A percentile compares a stretch with the other conserved stretches of the same genome.
These are phyloP conservation scores for Promerops cafer DNA, from an alignment of 2,113 vertebrate species.

Conservation along the genomic window DNA sequence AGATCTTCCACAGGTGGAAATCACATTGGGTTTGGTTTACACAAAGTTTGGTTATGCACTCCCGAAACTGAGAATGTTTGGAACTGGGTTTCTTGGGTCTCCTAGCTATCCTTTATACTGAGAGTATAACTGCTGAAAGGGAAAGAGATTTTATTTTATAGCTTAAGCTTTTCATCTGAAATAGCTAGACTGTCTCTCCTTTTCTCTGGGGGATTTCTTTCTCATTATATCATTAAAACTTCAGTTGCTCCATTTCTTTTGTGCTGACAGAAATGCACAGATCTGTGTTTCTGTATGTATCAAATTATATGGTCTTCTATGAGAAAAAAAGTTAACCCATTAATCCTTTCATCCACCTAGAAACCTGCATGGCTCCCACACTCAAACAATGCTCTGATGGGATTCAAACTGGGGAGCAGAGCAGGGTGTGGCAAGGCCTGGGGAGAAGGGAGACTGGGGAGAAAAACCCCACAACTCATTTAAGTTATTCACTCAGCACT, in stretches of 20 bases:
- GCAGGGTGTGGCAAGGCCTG: background rate
- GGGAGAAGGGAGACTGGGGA: background rate
- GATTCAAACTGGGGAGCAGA: background rate
- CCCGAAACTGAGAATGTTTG: background rate
- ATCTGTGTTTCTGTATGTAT: background rate
- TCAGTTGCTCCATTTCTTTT: conserved; percentile 31
- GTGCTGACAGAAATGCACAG: background rate
- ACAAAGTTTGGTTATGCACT: background rate
- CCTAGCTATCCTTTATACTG: background rate
- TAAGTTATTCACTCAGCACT: background rate
- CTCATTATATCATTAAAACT: conserved; percentile 34
- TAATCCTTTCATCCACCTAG: background rate
- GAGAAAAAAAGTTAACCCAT: background rate
- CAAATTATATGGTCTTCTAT: conserved; percentile 23
- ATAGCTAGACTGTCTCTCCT: background rate
- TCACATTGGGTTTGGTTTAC: background rate
- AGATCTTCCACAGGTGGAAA: background rate
- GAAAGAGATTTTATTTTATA: conserved; percentile 28
- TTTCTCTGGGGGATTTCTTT: conserved; percentile 42
- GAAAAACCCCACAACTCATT: too few relatives aligned
- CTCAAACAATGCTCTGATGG: too few relatives aligned
- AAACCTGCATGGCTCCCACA: background rate
- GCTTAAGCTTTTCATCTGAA: conserved; percentile 2
- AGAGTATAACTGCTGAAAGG: background rate
- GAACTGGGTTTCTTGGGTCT: background rate